Conservation (phyloP, 2,888 invertebrate genomes). For the Microctonus brassicae region DNA sequence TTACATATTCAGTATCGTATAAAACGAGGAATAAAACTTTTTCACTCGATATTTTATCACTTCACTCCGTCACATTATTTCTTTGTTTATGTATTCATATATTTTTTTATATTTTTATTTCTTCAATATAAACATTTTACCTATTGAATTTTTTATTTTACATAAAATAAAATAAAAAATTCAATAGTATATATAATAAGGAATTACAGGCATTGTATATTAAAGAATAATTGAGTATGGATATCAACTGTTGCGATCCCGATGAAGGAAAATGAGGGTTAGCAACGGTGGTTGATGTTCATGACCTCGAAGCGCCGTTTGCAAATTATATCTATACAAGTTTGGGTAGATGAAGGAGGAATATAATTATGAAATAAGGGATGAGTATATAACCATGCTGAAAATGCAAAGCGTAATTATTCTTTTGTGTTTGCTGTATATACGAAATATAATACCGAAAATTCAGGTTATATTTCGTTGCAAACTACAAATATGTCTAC, state of each 20-base stretch:
- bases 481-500: no score
- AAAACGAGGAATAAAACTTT: not conserved
- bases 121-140: not conserved
- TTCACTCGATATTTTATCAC: not conserved
- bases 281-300: constrained; percentile 6
- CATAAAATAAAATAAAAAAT: not conserved
- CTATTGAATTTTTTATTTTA: not conserved
- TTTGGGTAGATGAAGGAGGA: constrained; percentile 6
- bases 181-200: constrained; percentile 1
- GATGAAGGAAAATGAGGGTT: constrained; percentile 15
- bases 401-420: not conserved
- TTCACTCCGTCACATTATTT: not conserved
- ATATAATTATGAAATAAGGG: not conserved
- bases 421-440: no score
- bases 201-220: constrained; percentile 1
- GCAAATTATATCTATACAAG: constrained; percentile 20
- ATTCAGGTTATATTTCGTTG: no score
- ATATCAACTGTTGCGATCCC: constrained; percentile 19
- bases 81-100: not conserved
- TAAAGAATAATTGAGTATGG: constrained; percentile 2
- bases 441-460: no score
- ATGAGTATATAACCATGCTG: not conserved
- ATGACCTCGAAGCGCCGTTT: constrained; percentile 1
- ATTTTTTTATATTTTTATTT: no score
- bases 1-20: not conserved